A percentile compares a stretch with the other conserved stretches of the same genome.
Evolutionary conservation across 2,888 invertebrate species (phyloP).

Genomic region (Hipparchia semele): DNA sequence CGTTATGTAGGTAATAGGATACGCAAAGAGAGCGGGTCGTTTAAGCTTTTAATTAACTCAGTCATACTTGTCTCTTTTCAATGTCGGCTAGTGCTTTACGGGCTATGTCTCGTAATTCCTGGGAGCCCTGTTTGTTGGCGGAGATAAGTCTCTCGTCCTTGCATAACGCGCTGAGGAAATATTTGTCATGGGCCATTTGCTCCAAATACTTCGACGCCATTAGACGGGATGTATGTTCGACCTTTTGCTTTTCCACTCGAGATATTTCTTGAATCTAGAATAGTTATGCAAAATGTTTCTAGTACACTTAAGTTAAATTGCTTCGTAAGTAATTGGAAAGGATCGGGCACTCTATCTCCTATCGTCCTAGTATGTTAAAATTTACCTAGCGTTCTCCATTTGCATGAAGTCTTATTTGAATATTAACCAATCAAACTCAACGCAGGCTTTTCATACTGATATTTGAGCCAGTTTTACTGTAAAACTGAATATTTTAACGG

Average conservation of each 20-base stretch:
- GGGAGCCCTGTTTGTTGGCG: conserved; percentile 70
- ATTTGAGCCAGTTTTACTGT: no score
- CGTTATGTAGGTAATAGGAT: no score
- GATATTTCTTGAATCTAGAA: conserved; percentile 68
- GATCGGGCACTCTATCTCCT: neutral
- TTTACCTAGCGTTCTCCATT: neutral
- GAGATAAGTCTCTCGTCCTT: conserved; percentile 71
- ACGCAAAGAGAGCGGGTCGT: no score
- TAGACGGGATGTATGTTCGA: conserved; percentile 67
- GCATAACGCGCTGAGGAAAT: conserved; percentile 69
- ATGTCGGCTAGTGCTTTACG: conserved; percentile 66
- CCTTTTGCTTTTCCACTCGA: conserved; percentile 66
- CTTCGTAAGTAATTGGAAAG: neutral
- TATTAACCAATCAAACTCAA: no score
- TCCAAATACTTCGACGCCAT: conserved; percentile 78
- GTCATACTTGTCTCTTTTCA: conserved; percentile 66
- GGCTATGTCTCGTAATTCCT: conserved; percentile 64
- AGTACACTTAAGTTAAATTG: conserved; percentile 4
- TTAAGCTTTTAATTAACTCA: neutral
- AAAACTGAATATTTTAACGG: no score
- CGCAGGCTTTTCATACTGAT: no score
- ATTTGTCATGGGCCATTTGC: conserved; percentile 78
- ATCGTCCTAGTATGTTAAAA: neutral
- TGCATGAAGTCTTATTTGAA: neutral
- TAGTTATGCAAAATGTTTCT: conserved; percentile 5